Base-by-base conservation (phyloP, 1,140 invertebrate species). In the Drosophila pseudoobscura region DNA sequence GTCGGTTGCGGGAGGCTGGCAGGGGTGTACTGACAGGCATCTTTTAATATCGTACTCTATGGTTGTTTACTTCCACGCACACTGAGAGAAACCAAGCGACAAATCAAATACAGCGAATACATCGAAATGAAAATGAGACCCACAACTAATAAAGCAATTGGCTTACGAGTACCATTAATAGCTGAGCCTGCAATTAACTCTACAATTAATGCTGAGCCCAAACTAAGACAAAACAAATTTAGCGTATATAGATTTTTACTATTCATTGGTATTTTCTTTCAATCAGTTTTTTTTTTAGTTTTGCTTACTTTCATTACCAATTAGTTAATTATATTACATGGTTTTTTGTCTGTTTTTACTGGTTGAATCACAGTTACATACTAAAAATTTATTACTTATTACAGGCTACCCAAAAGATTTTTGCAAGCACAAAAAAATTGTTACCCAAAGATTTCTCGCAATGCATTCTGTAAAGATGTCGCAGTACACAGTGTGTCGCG, bases 291-390 rank as follows among this genome's bases (percentile, higher is more conserved):
- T 24, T 24, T 24, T 58, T 70, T 41, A 44, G 56, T 55, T 74
- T 56, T 44, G 75, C 70, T 75, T 78, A 75, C 64, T 43, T 68
- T 78, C 62, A 45, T 87, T 82, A 85, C 78, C 69, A 87, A 85
- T 80, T 82, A 78, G 54, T 87, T 69, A 69, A 69, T 80, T 87
- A 80, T 85, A 80, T 87, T 87, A 85, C 82, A 87, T 56, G n/a
- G 52, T 74, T 74, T 54, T 55, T 70, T 50, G 44, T 50, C 20
- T 56, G 29, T 75, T 55, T 79, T 80, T 77, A 65, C 64, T 68
- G 64, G 64, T 84, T 84, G 64, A 85, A 85, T 85, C 82, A 85
- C 82, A 85, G 82, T 85, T 85, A 85, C 82, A 85, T 85, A 82
- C 82, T 87, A 85, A 72, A 87, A 82, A 80, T 82, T 80, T 87